Base-by-base conservation (phyloP, 1,140 invertebrate genomes). In the Babylonia areolata region DNA sequence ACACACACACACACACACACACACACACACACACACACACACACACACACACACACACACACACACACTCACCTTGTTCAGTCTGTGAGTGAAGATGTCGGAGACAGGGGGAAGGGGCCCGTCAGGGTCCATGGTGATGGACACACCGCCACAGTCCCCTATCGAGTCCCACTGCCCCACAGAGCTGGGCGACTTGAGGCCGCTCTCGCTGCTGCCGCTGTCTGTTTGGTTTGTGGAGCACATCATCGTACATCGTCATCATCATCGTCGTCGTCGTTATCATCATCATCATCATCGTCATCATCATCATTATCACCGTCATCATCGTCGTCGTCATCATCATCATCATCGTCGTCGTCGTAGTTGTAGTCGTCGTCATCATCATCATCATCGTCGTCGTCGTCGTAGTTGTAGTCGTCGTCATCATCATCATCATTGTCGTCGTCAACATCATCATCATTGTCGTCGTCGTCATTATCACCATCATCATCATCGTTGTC, bases 11-110 rank as follows among this genome's bases (percentile, higher is more conserved):
- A 35, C 17, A 42, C 17, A 23, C 39, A 40, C 39, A n/a, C 39
- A 79, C 39, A 15, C 17, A 51, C 51, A 37, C 6, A 58, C 79
- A 35, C 79, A 81, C 46, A 5, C n/a, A 20, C 58, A 35, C 81
- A 69, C 81, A 69, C 81, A 39, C 58, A 69, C 81, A 69, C 81
- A 64, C 35, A 15, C 23, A 37, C 33, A 31, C 46, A 69, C 81
- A 37, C 46, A 69, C 33, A 3, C 23, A 40, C 35, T 20, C 33
- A 77, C 75, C 75, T 40, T 40, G 75, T 35, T 9, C 20, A 28
- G 39, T 28, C 75, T 77, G 75, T 77, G 75, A 28, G 12, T 9
- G 37, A 77, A 37, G 75, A 77, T 39, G 35, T 77, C 75, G 37
- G 35, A 39, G 11, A 77, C 75, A 11, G 75, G 75, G 1, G 75